A percentile compares a stretch with the other conserved stretches of the same genome.
phyloP scores from a whole-genome alignment of 2,888 invertebrate species.

The Stegophylla sp. region DNA sequence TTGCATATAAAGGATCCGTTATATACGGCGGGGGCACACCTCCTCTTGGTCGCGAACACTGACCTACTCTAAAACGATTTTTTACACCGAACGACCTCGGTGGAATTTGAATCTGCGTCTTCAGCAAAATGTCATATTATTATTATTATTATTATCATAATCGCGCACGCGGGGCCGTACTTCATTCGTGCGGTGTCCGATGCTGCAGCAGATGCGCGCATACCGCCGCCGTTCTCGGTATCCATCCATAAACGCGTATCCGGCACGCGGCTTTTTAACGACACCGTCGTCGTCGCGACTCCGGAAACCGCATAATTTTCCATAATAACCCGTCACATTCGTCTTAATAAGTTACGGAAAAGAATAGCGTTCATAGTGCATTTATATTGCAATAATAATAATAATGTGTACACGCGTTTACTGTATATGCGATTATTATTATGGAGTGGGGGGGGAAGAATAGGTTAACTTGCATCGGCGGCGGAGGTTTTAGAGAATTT shows the following conservation, averaged over 20 bases:
- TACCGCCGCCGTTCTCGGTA: conserved; percentile 27
- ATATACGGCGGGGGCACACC: conserved; percentile 18
- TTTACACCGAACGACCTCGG: conserved; percentile 8
- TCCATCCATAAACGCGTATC: conserved; percentile 44
- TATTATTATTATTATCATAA: too few species aligned
- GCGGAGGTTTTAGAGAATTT: too few species aligned
- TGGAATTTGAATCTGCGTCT: conserved; percentile 21
- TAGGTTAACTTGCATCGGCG: neutral
- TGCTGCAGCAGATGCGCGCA: neutral
- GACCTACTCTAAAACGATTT: conserved; percentile 31
- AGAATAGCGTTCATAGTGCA: too few species aligned
- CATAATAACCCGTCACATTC: conserved; percentile 13
- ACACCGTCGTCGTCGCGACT: conserved; percentile 16
- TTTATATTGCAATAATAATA: neutral
- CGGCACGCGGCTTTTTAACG: conserved; percentile 37
- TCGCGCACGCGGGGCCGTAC: neutral
- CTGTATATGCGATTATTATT: neutral
- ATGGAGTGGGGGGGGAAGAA: neutral
- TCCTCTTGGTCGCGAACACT: neutral
- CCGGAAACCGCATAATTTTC: conserved; percentile 49
- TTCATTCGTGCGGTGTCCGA: neutral
- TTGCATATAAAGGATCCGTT: conserved; percentile 45
- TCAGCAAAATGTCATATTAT: too few species aligned
- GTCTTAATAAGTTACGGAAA: neutral
- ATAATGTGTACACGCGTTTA: neutral